Evolutionary conservation across 2,888 invertebrate genomes (phyloP).

Genomic region (Dasysyrphus albostriatus): DNA sequence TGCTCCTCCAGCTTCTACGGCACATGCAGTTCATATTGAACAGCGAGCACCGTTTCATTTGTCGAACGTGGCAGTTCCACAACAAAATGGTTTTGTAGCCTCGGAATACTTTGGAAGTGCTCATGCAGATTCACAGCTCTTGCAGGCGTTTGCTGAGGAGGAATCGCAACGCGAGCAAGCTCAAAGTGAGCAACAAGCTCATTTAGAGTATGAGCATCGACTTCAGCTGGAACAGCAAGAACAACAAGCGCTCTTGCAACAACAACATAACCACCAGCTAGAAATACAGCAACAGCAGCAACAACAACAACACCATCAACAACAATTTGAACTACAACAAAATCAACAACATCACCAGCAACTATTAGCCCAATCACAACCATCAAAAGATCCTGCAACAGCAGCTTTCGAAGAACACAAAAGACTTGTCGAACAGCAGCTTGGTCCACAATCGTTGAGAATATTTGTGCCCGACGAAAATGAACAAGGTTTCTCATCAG

Average conservation of each 20-base stretch:
- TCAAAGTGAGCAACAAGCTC: constrained; percentile 80
- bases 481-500: constrained; percentile 77
- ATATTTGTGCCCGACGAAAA: constrained; percentile 85
- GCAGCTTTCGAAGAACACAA: constrained; percentile 82
- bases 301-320: constrained; percentile 76
- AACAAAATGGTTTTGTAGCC: constrained; percentile 82
- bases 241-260: constrained; percentile 61
- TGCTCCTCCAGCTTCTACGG: constrained; percentile 80
- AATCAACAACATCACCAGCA: constrained; percentile 54
- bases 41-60: constrained; percentile 79
- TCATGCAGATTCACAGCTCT: constrained; percentile 80
- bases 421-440: constrained; percentile 80
- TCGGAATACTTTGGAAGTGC: constrained; percentile 82
- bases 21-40: constrained; percentile 76
- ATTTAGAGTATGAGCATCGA: constrained; percentile 77
- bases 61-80: constrained; percentile 79
- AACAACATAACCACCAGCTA: constrained; percentile 42
- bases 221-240: constrained; percentile 77
- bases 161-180: constrained; percentile 80
- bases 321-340: constrained; percentile 53
- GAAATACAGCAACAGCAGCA: constrained; percentile 74
- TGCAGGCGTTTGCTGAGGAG: constrained; percentile 81
- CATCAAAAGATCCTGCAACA: constrained; percentile 76
- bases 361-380: constrained; percentile 45
- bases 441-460: constrained; percentile 82